These are phyloP conservation scores for Rhipidura dahli DNA, from an alignment of 2,113 vertebrate genomes.

Conservation along the genomic window DNA sequence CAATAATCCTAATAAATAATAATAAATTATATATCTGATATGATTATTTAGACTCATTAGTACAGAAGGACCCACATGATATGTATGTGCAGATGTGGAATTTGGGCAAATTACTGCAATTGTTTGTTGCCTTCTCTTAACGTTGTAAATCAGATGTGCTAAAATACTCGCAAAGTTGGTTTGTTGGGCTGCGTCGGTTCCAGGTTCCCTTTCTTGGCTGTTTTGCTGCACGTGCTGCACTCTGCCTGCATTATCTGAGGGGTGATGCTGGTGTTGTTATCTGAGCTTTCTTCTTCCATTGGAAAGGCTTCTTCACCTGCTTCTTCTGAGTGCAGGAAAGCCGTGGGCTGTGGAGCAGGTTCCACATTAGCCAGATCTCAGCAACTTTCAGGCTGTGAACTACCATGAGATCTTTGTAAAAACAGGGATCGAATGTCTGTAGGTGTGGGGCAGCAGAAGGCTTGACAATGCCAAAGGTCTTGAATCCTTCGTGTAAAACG, in stretches of 20 bases:
- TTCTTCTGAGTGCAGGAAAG: slow-evolving; percentile 82
- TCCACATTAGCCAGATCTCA: slow-evolving; percentile 99
- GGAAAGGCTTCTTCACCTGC: slow-evolving; percentile 69
- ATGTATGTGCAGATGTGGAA: neutral
- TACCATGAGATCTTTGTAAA: slow-evolving; percentile 94
- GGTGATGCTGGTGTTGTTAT: neutral
- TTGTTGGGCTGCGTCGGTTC: neutral
- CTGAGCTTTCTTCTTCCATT: slow-evolving; percentile 51
- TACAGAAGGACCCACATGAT: neutral
- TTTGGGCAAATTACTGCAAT: neutral
- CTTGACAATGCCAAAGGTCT: slow-evolving; percentile 91
- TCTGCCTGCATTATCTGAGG: neutral
- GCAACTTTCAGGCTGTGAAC: slow-evolving; percentile 92
- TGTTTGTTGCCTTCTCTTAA: neutral
- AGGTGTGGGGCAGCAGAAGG: slow-evolving; percentile 92
- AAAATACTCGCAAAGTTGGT: neutral
- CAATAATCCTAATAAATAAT: slow-evolving; percentile 53
- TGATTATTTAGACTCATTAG: neutral
- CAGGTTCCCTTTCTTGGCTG: neutral
- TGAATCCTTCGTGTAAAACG: slow-evolving; percentile 85
- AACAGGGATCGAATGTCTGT: slow-evolving; percentile 92
- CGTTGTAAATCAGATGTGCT: neutral
- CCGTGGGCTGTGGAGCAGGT: slow-evolving; percentile 83
- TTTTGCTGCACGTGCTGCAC: neutral
- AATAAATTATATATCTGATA: slow-evolving; percentile 48